Evolutionary conservation across 2,113 vertebrate genomes (phyloP).

Genomic region (Anolis sagrei): DNA sequence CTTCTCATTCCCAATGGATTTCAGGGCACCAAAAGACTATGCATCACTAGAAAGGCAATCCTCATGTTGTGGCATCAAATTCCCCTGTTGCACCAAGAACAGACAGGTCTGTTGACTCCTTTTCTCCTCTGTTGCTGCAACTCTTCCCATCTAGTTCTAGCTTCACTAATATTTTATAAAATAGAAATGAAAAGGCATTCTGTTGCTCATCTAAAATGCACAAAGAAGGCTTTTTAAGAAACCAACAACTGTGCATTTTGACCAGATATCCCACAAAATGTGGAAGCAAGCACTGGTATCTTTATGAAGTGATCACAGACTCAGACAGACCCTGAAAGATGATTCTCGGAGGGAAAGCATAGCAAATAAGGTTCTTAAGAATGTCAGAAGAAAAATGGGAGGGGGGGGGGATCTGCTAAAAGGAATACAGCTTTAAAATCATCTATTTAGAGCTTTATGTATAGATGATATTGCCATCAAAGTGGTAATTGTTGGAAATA

Average conservation of each 20-base stretch:
- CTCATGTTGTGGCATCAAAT: neutral
- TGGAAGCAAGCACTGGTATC: neutral
- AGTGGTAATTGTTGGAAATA: too few species aligned
- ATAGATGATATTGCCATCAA: too few species aligned
- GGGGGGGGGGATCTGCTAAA: too few species aligned
- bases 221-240: neutral
- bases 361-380: too few species aligned
- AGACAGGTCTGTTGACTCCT: slow-evolving; percentile 2
- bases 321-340: too few species aligned
- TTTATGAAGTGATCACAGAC: too few species aligned
- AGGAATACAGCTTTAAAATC: neutral
- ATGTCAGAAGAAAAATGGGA: too few species aligned
- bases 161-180: slow-evolving; percentile 41
- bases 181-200: slow-evolving; percentile 3
- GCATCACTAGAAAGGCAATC: neutral
- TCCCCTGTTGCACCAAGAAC: slow-evolving; percentile 12
- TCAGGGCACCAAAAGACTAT: slow-evolving; percentile 9
- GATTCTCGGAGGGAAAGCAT: too few species aligned
- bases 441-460: too few species aligned
- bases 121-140: slow-evolving; percentile 1
- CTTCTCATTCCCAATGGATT: neutral
- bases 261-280: fast-evolving
- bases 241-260: neutral
- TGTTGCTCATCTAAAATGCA: neutral
- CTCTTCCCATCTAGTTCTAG: slow-evolving; percentile 18